A percentile compares a stretch with the other conserved stretches of the same genome.
Evolutionary conservation across 2,888 invertebrate species (phyloP).

Genomic region (Zhengitettix transpicula): DNA sequence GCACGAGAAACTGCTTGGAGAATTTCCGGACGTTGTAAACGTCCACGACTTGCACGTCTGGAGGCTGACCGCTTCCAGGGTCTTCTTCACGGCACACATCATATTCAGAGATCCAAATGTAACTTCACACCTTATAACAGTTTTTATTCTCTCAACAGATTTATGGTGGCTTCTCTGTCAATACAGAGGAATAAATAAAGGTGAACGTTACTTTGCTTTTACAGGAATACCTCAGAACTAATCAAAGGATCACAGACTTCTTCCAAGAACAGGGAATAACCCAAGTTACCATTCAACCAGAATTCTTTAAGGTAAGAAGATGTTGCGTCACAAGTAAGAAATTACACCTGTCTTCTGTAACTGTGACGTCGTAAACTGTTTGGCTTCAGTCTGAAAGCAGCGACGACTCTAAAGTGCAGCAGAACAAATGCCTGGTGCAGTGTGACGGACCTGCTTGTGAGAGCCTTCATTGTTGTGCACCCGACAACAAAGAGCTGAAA

Average conservation of each 20-base stretch:
- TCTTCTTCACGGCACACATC: slow-evolving; percentile 73
- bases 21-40: slow-evolving; percentile 53
- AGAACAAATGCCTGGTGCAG: no score
- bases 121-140: slow-evolving; percentile 11
- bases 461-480: no score
- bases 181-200: slow-evolving; percentile 10
- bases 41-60: slow-evolving; percentile 83
- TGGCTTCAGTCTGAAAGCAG: no score
- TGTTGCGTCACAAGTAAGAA: no score
- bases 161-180: not conserved
- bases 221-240: slow-evolving; percentile 20
- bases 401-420: no score
- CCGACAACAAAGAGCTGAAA: no score
- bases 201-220: not conserved
- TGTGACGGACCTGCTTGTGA: no score
- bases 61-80: slow-evolving; percentile 63
- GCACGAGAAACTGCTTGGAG: slow-evolving; percentile 40
- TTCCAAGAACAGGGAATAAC: slow-evolving; percentile 68
- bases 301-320: slow-evolving; percentile 34
- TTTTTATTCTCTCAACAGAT: not conserved
- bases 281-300: slow-evolving; percentile 75
- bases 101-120: slow-evolving; percentile 48
- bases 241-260: slow-evolving; percentile 48
- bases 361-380: no score
- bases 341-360: no score